Evolutionary conservation across 2,797 vertebrate species (phyloP).

Genomic region (Ptychobarbus kaznakovi): DNA sequence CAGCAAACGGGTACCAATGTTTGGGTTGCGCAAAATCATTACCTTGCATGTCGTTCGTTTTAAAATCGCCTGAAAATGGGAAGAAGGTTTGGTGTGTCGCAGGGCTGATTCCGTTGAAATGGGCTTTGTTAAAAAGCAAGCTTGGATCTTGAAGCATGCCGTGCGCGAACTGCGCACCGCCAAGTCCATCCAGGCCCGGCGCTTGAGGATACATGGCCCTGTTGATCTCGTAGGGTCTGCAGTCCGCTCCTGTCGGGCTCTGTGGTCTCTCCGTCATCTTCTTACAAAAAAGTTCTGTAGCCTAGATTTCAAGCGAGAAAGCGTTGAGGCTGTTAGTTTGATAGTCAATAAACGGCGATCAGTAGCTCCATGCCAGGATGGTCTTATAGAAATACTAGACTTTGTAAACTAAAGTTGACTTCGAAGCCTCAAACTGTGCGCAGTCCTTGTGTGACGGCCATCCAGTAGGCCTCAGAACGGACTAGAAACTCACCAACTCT

Average conservation of each 20-base stretch:
- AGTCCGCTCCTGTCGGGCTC: constrained; percentile 70
- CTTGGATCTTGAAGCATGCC: constrained; percentile 76
- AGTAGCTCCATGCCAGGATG: constrained; percentile 44
- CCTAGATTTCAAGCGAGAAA: neutral
- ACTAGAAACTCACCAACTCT: constrained; percentile 41
- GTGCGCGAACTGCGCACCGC: constrained; percentile 71
- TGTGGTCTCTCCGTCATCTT: constrained; percentile 78
- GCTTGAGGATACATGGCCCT: constrained; percentile 71
- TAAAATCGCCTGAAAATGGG: constrained; percentile 76
- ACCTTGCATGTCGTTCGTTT: constrained; percentile 70
- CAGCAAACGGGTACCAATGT: constrained; percentile 79
- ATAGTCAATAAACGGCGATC: constrained; percentile 17
- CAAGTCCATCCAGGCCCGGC: constrained; percentile 70
- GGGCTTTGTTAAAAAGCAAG: constrained; percentile 76
- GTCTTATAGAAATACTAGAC: neutral
- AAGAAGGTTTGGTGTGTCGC: constrained; percentile 75
- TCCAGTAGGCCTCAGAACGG: constrained; percentile 56
- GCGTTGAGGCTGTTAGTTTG: neutral
- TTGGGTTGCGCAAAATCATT: constrained; percentile 77
- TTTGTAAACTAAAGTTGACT: neutral
- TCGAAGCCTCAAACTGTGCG: neutral
- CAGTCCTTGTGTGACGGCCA: constrained; percentile 51
- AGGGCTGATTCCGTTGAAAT: constrained; percentile 73
- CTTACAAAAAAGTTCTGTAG: neutral
- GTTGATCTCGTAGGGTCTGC: constrained; percentile 76